Evolutionary conservation across 1,140 invertebrate genomes (phyloP).

Genomic region (Pectinophora gossypiella): DNA sequence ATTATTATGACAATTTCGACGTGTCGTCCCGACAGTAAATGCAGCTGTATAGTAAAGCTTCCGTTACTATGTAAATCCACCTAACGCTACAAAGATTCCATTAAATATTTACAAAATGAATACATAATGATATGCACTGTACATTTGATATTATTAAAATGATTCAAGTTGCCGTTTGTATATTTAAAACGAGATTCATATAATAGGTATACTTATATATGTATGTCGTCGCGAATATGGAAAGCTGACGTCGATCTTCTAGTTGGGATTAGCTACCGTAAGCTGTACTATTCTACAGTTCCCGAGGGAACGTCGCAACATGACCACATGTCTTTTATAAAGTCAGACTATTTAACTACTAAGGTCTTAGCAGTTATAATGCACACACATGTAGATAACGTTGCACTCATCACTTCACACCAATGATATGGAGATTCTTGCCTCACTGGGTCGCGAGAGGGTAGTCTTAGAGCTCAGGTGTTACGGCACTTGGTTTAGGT

Average conservation of each 20-base stretch:
- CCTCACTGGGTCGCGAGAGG: slow-evolving; percentile 12
- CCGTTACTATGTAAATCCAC: slow-evolving; percentile 26
- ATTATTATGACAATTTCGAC: slow-evolving; percentile 39
- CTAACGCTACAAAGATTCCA: slow-evolving; percentile 27
- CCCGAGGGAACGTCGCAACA: slow-evolving; percentile 3
- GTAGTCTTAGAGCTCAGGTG: not conserved
- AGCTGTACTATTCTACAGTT: slow-evolving; percentile 1
- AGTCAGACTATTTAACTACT: slow-evolving; percentile 21
- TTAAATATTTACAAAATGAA: slow-evolving; percentile 65
- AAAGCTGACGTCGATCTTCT: slow-evolving; percentile 28
- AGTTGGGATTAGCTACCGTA: slow-evolving; percentile 44
- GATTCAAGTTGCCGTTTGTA: slow-evolving; percentile 11
- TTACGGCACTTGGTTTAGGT: slow-evolving; percentile 22
- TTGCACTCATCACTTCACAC: slow-evolving; percentile 23
- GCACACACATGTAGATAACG: slow-evolving; percentile 12
- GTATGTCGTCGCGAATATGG: not conserved
- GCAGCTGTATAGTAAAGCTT: slow-evolving; percentile 40
- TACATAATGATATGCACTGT: slow-evolving; percentile 60
- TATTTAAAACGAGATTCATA: slow-evolving; percentile 3
- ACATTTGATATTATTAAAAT: slow-evolving; percentile 34
- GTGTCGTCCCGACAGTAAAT: slow-evolving; percentile 35
- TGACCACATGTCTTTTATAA: slow-evolving; percentile 16
- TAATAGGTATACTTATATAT: too few species aligned
- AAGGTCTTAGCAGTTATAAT: slow-evolving; percentile 19
- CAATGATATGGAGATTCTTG: slow-evolving; percentile 40